These are phyloP conservation scores for Scaptomyza parva DNA, from an alignment of 2,888 invertebrate species.

Conservation along the genomic window DNA sequence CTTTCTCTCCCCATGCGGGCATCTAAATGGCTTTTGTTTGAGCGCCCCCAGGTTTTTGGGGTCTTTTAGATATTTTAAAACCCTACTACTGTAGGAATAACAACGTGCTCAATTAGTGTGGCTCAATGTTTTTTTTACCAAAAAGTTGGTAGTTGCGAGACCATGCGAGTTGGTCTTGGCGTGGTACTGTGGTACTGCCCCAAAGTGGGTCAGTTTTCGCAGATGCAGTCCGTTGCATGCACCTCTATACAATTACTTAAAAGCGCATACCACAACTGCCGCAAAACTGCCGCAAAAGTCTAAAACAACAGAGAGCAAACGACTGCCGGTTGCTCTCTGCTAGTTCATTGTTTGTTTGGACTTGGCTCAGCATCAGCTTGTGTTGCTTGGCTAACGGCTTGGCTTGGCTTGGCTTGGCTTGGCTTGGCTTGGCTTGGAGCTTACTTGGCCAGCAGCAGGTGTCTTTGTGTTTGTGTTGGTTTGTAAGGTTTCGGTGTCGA, in stretches of 20 bases:
- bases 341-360: constrained; percentile 55
- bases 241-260: constrained; percentile 61
- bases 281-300: constrained; percentile 28
- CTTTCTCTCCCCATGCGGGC: constrained; percentile 23
- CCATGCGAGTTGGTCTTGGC: constrained; percentile 9
- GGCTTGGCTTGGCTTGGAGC: constrained; percentile 8
- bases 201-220: constrained; percentile 69
- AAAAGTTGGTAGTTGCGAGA: constrained; percentile 24
- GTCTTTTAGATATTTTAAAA: constrained; percentile 5
- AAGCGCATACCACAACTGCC: constrained; percentile 71
- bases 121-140: constrained; percentile 39
- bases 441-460: constrained; percentile 56
- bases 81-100: constrained; percentile 36
- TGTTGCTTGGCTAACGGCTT: constrained; percentile 51
- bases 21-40: constrained; percentile 24
- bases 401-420: constrained; percentile 8
- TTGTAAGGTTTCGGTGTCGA: constrained; percentile 52
- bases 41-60: constrained; percentile 47
- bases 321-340: constrained; percentile 17
- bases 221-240: constrained; percentile 39
- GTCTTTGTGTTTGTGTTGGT: constrained; percentile 49
- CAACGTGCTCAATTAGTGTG: constrained; percentile 42
- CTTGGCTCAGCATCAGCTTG: constrained; percentile 17
- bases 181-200: constrained; percentile 12
- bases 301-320: constrained; percentile 13